Percentiles rank a stretch among this genome's conserved stretches.
Conservation (phyloP, 1,140 invertebrate species). For the Brachionus sp. region DNA sequence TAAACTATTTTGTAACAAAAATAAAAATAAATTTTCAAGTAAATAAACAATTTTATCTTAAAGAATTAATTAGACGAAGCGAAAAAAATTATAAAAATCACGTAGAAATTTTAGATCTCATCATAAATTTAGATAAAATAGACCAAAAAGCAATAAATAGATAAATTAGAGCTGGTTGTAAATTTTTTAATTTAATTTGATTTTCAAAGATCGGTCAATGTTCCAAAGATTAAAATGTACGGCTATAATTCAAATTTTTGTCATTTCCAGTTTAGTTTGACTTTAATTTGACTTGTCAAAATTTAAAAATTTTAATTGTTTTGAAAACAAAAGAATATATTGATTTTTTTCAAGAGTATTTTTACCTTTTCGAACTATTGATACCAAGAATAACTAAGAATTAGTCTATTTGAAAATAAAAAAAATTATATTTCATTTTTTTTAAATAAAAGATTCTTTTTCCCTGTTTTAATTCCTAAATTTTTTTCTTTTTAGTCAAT, state of each 20-base stretch:
- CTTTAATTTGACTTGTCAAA: not conserved
- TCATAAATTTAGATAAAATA: slow-evolving; percentile 1
- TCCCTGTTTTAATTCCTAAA: too few relatives aligned
- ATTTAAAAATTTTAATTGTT: not conserved
- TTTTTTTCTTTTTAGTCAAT: too few relatives aligned
- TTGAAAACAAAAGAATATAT: not conserved
- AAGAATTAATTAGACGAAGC: slow-evolving; percentile 10
- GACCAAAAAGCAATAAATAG: not conserved
- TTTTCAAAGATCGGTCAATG: not conserved
- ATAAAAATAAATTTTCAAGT: not conserved
- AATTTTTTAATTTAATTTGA: not conserved
- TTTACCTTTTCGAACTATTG: not conserved
- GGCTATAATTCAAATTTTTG: not conserved
- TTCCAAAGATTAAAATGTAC: not conserved
- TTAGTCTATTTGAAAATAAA: too few relatives aligned
- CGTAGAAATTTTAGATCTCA: not conserved
- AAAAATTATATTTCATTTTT: not conserved
- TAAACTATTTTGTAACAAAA: not conserved
- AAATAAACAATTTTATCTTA: slow-evolving; percentile 3
- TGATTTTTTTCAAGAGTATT: not conserved
- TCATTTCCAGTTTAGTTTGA: not conserved
- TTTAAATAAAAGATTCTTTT: too few relatives aligned
- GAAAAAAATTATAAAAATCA: slow-evolving; percentile 15
- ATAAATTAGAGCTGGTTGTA: not conserved
- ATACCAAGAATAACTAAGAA: too few relatives aligned